phyloP scores from a whole-genome alignment of 1,140 invertebrate genomes.

The Plutomurus gul region DNA sequence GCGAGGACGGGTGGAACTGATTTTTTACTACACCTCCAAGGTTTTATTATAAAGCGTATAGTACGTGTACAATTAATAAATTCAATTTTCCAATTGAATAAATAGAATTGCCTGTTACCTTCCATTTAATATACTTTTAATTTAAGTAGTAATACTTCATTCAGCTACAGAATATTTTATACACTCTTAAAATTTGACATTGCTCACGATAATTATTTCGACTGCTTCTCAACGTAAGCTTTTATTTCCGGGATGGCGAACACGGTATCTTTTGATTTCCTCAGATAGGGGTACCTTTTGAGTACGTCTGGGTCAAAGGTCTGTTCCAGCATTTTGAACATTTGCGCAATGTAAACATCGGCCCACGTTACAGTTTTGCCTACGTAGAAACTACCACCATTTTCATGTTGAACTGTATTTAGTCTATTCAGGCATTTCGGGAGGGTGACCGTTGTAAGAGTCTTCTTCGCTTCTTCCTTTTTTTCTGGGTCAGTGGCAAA shows the following conservation, averaged over 20 bases:
- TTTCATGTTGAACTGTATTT: conserved; percentile 25
- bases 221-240: conserved; percentile 68
- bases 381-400: neutral
- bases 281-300: conserved; percentile 65
- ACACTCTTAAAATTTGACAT: too few species aligned
- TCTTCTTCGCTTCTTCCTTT: conserved; percentile 16
- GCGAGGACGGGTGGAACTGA: neutral
- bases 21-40: neutral
- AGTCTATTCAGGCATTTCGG: conserved; percentile 36
- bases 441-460: neutral
- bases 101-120: too few species aligned
- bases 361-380: conserved; percentile 37
- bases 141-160: too few species aligned
- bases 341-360: neutral
- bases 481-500: neutral
- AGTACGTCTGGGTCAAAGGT: conserved; percentile 61
- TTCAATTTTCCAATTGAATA: too few species aligned
- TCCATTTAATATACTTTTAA: too few species aligned
- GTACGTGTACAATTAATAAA: neutral
- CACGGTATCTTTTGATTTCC: conserved; percentile 63
- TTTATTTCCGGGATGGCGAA: conserved; percentile 65
- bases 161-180: too few species aligned
- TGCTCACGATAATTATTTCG: too few species aligned
- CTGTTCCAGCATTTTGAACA: neutral
- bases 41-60: neutral